These are phyloP conservation scores for Strigamia transsilvanica DNA, from an alignment of 2,888 invertebrate genomes.

Conservation along the genomic window DNA sequence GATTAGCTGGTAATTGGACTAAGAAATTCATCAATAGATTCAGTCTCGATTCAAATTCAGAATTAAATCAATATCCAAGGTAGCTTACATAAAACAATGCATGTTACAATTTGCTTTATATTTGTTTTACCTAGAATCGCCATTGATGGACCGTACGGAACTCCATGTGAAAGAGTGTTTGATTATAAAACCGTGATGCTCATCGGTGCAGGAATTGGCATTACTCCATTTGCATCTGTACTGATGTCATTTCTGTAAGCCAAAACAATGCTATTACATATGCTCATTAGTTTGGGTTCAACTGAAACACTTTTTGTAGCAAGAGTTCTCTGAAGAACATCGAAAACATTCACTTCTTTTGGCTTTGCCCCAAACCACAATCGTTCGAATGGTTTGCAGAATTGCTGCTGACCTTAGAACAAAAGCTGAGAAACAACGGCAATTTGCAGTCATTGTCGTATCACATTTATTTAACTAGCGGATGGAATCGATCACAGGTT, in stretches of 20 bases:
- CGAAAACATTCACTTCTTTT: conserved; percentile 48
- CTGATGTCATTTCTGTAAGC: conserved; percentile 43
- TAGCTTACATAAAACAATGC: neutral
- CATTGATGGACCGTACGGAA: conserved; percentile 50
- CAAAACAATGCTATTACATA: conserved; percentile 3
- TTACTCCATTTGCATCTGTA: conserved; percentile 50
- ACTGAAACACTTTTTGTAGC: neutral
- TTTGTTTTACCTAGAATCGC: conserved; percentile 18
- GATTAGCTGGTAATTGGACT: conserved; percentile 50
- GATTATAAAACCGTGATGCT: conserved; percentile 29
- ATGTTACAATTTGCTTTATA: neutral
- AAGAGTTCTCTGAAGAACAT: conserved; percentile 6
- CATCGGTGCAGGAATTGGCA: conserved; percentile 50
- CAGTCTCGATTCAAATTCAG: neutral
- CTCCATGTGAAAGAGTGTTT: conserved; percentile 44
- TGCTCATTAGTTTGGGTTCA: neutral
- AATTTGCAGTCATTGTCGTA: neutral
- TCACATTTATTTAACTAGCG: conserved; percentile 50
- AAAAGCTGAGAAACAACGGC: neutral
- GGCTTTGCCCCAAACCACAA: conserved; percentile 52
- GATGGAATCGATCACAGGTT: conserved; percentile 31
- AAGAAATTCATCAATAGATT: conserved; percentile 20
- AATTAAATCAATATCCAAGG: conserved; percentile 45
- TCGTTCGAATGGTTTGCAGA: conserved; percentile 52
- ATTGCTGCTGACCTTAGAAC: conserved; percentile 5